A percentile compares a stretch with the other conserved stretches of the same genome.
phyloP scores from a whole-genome alignment of 1,140 invertebrate genomes.

The Caenorhabditis latens region DNA sequence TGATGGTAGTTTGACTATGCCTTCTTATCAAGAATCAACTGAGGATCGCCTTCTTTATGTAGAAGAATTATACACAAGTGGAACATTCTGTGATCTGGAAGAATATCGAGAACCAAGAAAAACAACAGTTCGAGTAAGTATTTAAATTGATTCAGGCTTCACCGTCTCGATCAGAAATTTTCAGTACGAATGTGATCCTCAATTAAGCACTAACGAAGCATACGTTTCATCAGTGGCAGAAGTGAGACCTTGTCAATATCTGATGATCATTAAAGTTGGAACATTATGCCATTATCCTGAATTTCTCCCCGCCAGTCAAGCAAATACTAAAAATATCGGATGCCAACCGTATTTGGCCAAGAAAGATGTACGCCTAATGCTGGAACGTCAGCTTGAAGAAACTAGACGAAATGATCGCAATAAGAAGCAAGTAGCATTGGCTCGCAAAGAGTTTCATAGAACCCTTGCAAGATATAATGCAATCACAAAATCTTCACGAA shows the following conservation, averaged over 20 bases:
- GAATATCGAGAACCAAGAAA: slow-evolving; percentile 12
- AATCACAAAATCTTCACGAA: slow-evolving; percentile 10
- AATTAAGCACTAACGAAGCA: slow-evolving; percentile 32
- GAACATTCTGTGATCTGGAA: slow-evolving; percentile 14
- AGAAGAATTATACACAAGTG: slow-evolving; percentile 19
- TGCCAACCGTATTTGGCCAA: not conserved
- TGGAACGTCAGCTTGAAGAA: slow-evolving; percentile 21
- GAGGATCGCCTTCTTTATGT: slow-evolving; percentile 23
- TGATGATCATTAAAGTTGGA: slow-evolving; percentile 40
- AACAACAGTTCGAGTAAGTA: slow-evolving; percentile 16
- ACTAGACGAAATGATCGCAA: not conserved
- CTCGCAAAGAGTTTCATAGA: not conserved
- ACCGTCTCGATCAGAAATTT: not conserved
- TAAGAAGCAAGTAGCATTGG: not conserved
- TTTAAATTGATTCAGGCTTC: not conserved
- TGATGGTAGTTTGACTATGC: slow-evolving; percentile 16
- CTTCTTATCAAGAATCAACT: slow-evolving; percentile 37
- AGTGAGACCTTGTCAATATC: slow-evolving; percentile 33
- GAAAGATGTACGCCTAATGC: not conserved
- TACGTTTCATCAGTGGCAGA: not conserved
- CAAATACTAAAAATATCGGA: slow-evolving; percentile 7
- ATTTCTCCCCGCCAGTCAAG: not conserved
- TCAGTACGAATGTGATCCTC: slow-evolving; percentile 42
- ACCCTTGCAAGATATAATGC: not conserved
- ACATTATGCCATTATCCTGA: slow-evolving; percentile 6